Base-by-base conservation (phyloP, 2,888 invertebrate species). In the Hofmannophila pseudospretella region DNA sequence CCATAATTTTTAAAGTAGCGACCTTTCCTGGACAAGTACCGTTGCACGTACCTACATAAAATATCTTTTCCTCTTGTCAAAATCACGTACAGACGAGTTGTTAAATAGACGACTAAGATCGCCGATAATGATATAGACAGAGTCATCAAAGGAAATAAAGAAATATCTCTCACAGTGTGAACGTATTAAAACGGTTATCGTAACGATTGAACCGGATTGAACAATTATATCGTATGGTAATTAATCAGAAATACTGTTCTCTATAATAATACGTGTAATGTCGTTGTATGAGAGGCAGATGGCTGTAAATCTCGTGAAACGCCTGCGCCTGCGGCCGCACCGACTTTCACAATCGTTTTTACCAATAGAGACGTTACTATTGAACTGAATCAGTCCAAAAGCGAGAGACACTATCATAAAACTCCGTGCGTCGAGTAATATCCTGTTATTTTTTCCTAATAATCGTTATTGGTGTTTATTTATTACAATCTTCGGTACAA, bases 391-490 rank as follows among this genome's bases (percentile, higher is more conserved):
- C 64, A 63, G 57, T 72, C 58, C 55, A 59, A 62, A 52, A 56
- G 47, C 61, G 65, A 74, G 68, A 75, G 69, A 81, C 75, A 72
- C 71, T 61, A 62, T 58, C 71, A 72, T 80, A 79, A 78, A 81
- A 67, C 68, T 73, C 70, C 64, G 55, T 51, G 55, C 58, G 67
- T 58, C 66, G 54, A 62, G 70, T 85, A 84, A 85, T 85, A 84
- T 84, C 82, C 84, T 84, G 79, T 85, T 82, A 84, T 84, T 84
- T 84, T 77, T 77, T 78, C 74, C 67, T 85, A 86, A 86, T 85
- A 84, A 85, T 85, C 78, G 78, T 85, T 85, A 86, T 85, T 85
- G 84, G 75, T 84, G 84, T 85, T 86, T 86, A 86, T 86, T 86
- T 86, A 86, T 86, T 84, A 82, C 80, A 75, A 80, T 68, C 70